phyloP scores from a whole-genome alignment of 2,888 invertebrate species.

The Pomacea canaliculata region DNA sequence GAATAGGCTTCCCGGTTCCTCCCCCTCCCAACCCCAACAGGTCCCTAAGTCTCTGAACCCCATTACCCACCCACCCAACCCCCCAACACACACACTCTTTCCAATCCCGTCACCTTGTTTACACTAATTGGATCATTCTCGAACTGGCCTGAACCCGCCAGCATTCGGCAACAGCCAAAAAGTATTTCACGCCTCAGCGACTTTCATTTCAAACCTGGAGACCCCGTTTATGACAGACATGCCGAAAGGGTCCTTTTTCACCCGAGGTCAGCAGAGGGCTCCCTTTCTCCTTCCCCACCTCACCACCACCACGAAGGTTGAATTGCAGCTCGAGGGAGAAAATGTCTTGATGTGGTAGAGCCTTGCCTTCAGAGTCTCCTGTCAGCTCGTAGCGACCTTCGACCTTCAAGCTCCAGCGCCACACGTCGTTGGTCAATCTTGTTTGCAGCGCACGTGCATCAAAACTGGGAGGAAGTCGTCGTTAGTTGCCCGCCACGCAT shows the following conservation, averaged over 20 bases:
- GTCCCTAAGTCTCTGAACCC: not conserved
- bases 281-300: not conserved
- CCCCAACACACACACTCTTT: not conserved
- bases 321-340: not conserved
- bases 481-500: too few species aligned
- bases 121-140: conserved; percentile 7
- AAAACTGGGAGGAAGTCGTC: too few species aligned
- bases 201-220: conserved; percentile 6
- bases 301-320: too few species aligned
- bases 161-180: conserved; percentile 4
- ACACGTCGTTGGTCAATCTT: too few species aligned
- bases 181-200: conserved; percentile 3
- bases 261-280: not conserved
- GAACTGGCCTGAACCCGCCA: conserved; percentile 3
- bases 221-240: not conserved
- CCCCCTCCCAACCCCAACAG: too few species aligned
- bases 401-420: too few species aligned
- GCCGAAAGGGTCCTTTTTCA: not conserved
- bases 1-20: too few species aligned
- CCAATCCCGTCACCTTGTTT: conserved; percentile 2
- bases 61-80: not conserved
- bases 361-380: too few species aligned
- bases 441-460: too few species aligned
- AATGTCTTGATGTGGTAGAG: too few species aligned
- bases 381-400: too few species aligned